Conservation (phyloP, 1,140 invertebrate species). For the Zaprionus tsacasi region DNA sequence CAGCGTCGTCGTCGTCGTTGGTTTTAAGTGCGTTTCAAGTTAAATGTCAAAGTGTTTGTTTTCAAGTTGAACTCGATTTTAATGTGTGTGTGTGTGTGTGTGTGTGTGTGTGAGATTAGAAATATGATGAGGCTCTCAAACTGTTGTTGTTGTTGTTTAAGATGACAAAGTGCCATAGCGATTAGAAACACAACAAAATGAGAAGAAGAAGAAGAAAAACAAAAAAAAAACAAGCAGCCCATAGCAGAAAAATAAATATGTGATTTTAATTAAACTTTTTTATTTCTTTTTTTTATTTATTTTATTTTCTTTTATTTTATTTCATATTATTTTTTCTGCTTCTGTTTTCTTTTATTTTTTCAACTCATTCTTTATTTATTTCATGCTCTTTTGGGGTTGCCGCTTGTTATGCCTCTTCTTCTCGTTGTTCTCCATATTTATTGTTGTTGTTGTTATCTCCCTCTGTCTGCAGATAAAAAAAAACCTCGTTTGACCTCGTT, state of each 20-base stretch:
- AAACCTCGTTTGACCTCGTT: slow-evolving; percentile 68
- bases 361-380: neutral
- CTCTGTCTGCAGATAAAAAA: slow-evolving; percentile 71
- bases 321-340: neutral
- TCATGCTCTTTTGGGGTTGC: slow-evolving; percentile 5
- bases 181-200: slow-evolving; percentile 16
- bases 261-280: neutral
- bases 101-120: neutral
- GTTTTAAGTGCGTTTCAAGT: slow-evolving; percentile 32
- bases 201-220: slow-evolving; percentile 28
- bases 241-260: slow-evolving; percentile 9
- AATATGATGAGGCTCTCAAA: slow-evolving; percentile 1
- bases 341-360: neutral
- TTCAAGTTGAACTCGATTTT: slow-evolving; percentile 43
- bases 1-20: neutral
- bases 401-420: slow-evolving; percentile 22
- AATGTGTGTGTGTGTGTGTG: neutral
- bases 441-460: slow-evolving; percentile 43
- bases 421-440: slow-evolving; percentile 54
- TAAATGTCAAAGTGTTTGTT: slow-evolving; percentile 52
- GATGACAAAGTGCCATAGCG: slow-evolving; percentile 22
- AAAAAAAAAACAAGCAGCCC: slow-evolving; percentile 34
- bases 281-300: neutral
- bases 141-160: neutral
- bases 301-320: neutral